Evolutionary conservation across 2,888 invertebrate species (phyloP).

Genomic region (Horisme vitalbata): DNA sequence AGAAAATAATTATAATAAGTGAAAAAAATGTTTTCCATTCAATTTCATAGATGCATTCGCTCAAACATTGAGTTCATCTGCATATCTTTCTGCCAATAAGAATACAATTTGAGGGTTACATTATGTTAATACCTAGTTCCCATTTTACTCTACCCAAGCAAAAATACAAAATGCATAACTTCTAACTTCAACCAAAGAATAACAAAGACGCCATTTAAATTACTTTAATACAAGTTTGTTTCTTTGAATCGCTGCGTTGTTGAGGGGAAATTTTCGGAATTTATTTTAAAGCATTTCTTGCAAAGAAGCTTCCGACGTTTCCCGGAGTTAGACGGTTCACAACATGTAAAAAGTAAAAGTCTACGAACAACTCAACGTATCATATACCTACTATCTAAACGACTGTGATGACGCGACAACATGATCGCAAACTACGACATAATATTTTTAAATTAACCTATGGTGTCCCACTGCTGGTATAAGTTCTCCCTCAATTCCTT

Average conservation of each 20-base stretch:
- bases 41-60: no score
- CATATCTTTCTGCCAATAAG: no score
- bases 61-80: no score
- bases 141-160: constrained; percentile 33
- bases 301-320: constrained; percentile 66
- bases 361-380: constrained; percentile 41
- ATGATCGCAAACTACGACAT: no score
- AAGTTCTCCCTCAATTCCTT: no score
- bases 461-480: no score
- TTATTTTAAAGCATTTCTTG: constrained; percentile 71
- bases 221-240: constrained; percentile 74
- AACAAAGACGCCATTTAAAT: constrained; percentile 72
- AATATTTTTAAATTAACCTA: no score
- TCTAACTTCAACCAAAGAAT: constrained; percentile 59
- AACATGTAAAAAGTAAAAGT: constrained; percentile 50
- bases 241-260: constrained; percentile 68
- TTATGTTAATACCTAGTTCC: constrained; percentile 12
- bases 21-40: no score
- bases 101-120: no score
- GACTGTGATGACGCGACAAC: constrained; percentile 9
- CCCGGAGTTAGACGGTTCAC: constrained; percentile 58
- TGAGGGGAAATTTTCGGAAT: constrained; percentile 74
- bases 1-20: no score
- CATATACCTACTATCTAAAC: constrained; percentile 30
- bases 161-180: constrained; percentile 62